A percentile compares a stretch with the other conserved stretches of the same genome.
Conservation (phyloP, 2,797 vertebrate genomes). For the Luscinia luscinia region DNA sequence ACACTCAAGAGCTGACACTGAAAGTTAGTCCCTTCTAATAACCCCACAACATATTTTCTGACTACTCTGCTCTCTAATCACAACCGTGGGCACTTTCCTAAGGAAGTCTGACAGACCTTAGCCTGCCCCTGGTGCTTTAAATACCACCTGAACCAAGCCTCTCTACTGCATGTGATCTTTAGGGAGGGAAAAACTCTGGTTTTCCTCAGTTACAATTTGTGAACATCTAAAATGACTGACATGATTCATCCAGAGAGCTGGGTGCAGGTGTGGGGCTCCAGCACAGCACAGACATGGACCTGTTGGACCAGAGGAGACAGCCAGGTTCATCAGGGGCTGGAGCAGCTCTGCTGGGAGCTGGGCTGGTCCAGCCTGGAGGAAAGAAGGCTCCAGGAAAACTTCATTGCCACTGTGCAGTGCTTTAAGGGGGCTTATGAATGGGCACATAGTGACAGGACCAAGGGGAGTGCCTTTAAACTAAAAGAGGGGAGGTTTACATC, state of each 20-base stretch:
- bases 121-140: neutral
- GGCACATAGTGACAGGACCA: neutral
- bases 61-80: neutral
- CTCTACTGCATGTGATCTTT: neutral
- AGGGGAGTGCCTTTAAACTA: neutral
- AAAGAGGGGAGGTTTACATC: neutral
- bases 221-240: neutral
- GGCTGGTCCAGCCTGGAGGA: neutral
- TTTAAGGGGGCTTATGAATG: neutral
- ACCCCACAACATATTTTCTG: neutral
- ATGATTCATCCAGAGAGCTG: neutral
- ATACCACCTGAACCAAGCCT: neutral
- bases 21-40: slow-evolving; percentile 63
- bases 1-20: slow-evolving; percentile 76
- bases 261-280: neutral
- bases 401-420: neutral
- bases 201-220: neutral
- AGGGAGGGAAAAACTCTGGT: neutral
- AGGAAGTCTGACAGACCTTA: neutral
- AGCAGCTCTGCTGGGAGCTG: neutral
- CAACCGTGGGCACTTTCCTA: neutral
- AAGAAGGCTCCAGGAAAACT: neutral
- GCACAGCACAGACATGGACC: fast-evolving
- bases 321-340: neutral
- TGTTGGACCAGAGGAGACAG: neutral